Evolutionary conservation across 1,140 invertebrate genomes (phyloP).

Genomic region (Panulirus ornatus): DNA sequence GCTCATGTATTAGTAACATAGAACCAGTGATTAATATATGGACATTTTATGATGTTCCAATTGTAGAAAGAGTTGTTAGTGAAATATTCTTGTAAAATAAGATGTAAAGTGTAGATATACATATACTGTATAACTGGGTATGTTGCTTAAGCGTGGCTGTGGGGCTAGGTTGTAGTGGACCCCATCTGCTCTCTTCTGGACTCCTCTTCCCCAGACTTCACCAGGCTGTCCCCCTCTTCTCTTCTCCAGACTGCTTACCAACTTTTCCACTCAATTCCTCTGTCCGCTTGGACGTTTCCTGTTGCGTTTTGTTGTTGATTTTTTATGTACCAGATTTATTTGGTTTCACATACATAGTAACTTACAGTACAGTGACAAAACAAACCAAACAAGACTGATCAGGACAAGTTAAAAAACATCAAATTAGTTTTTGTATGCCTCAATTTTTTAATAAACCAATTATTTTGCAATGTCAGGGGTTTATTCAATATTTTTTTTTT

Average conservation of each 20-base stretch:
- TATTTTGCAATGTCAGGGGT: conserved; percentile 63
- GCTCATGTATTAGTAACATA: conserved; percentile 39
- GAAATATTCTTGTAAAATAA: not conserved
- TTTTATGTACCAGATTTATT: conserved; percentile 65
- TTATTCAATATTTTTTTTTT: conserved; percentile 47
- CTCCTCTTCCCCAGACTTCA: conserved; percentile 71
- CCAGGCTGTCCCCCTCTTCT: conserved; percentile 71
- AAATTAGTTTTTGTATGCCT: conserved; percentile 63
- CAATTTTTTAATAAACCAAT: conserved; percentile 50
- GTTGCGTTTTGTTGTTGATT: conserved; percentile 68
- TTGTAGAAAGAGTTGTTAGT: conserved; percentile 17
- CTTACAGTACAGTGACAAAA: conserved; percentile 62
- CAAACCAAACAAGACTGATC: conserved; percentile 72
- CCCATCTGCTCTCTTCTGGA: conserved; percentile 70
- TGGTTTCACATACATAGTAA: conserved; percentile 65
- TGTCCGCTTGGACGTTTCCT: conserved; percentile 71
- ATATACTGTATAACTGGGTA: conserved; percentile 22
- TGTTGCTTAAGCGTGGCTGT: conserved; percentile 63
- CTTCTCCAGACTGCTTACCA: conserved; percentile 72
- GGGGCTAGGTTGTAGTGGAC: conserved; percentile 58
- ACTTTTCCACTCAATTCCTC: conserved; percentile 70
- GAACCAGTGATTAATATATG: not conserved
- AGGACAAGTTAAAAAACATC: conserved; percentile 57
- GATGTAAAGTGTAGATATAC: conserved; percentile 17
- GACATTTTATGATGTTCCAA: not conserved